Base-by-base conservation (phyloP, 2,113 vertebrate species). In the Taurulus bubalis region DNA sequence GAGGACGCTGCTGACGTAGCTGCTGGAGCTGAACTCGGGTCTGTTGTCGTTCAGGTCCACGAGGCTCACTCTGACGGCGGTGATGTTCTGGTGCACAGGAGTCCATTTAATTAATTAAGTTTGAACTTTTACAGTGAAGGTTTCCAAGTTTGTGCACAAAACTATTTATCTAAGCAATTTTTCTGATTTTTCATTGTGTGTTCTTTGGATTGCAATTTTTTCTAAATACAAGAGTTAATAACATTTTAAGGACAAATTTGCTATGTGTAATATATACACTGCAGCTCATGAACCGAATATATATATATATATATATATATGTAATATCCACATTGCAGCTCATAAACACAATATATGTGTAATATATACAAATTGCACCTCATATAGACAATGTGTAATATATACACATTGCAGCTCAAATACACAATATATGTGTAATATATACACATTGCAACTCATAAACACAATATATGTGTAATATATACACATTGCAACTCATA, bases 81-180 rank as follows among this genome's bases (percentile, higher is more conserved):
- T 95, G 82, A 95, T 55, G 74, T 94, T 96, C 96, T 96, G 86
- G 66, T 0, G 2, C 51, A 59, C 7, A 76, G 79, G 2, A 49
- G 86, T 32, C 22, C 60, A 89, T 70, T 47, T 49, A 80, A 56
- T n/a, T n/a, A n/a, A n/a, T n/a, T n/a, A n/a, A n/a, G n/a, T 78
- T 20, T 32, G 2, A 18, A 15, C 14, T 15, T 45, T 15, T 15
- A 15, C 42, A 45, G 42, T 45, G 12, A 45, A 45, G 42, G n/a
- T n/a, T n/a, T n/a, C n/a, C n/a, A n/a, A 36, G 42, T 45, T 45
- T 45, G 42, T 45, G 42, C 42, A 45, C 47, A 51, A 51, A 51
- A 51, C 2, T 3, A 47, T 20, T 16, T 18, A 47, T 47, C 2
- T 47, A 2, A 47, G 16, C 14, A 16, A 51, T 22, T 22, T 22